These are phyloP conservation scores for Varanus komodoensis DNA, from an alignment of 2,113 vertebrate genomes.

Conservation along the genomic window DNA sequence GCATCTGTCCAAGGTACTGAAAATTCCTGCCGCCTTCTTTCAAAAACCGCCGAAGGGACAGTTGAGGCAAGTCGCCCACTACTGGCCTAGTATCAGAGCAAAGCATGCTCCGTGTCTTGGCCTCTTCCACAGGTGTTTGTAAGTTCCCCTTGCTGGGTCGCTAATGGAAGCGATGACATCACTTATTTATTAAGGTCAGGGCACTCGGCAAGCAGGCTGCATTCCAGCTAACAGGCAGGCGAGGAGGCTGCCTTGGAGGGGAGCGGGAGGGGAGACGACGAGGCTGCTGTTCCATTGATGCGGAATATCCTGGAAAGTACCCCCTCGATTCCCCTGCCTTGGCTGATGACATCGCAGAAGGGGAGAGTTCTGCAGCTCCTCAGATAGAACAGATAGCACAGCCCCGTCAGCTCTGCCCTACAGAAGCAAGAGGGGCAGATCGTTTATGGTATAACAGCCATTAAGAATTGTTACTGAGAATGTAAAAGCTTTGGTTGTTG, in stretches of 20 bases:
- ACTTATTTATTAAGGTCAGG: constrained; percentile 56
- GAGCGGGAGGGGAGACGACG: neutral
- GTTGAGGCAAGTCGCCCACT: neutral
- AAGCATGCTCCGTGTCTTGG: neutral
- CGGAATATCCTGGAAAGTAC: constrained; percentile 25
- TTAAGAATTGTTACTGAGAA: neutral
- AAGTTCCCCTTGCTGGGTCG: constrained; percentile 4
- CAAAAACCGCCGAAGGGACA: neutral
- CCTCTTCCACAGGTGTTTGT: constrained; percentile 12
- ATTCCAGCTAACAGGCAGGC: constrained; percentile 51
- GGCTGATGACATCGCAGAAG: neutral
- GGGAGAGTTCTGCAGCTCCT: neutral
- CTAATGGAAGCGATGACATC: constrained; percentile 43
- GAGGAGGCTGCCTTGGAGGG: neutral
- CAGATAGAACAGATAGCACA: neutral
- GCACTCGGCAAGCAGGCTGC: constrained; percentile 48
- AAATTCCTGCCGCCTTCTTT: neutral
- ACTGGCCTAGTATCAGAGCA: neutral
- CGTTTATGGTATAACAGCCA: neutral
- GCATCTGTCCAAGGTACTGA: constrained; percentile 30
- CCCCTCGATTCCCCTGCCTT: neutral
- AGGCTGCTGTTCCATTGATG: constrained; percentile 3
- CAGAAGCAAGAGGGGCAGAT: neutral
- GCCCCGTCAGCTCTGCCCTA: neutral
- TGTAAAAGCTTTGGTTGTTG: neutral